Evolutionary conservation across 2,888 invertebrate species (phyloP).

Genomic region (Caenorhabditis uteleia): DNA sequence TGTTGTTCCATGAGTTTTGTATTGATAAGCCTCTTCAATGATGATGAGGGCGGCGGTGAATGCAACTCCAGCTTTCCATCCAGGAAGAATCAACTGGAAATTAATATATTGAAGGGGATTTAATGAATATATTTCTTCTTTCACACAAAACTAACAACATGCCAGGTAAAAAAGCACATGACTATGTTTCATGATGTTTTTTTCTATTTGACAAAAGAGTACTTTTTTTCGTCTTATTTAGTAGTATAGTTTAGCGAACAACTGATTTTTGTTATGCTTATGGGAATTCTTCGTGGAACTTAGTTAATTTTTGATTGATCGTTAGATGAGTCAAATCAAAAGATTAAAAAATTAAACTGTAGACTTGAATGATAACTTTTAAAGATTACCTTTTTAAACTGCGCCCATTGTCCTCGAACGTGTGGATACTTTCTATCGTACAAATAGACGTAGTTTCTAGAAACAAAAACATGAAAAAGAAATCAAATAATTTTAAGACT

Average conservation of each 20-base stretch:
- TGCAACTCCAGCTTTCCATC: slow-evolving; percentile 61
- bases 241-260: no score
- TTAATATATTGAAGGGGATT: not conserved
- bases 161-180: no score
- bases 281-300: no score
- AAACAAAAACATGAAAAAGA: slow-evolving; percentile 5
- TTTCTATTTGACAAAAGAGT: no score
- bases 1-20: slow-evolving; percentile 59
- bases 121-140: no score
- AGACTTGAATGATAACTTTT: slow-evolving; percentile 2
- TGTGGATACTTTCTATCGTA: slow-evolving; percentile 57
- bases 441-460: slow-evolving; percentile 62
- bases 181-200: no score
- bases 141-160: no score
- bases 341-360: no score
- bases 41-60: slow-evolving; percentile 59
- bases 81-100: slow-evolving; percentile 56
- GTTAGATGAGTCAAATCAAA: no score
- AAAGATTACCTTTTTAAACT: slow-evolving; percentile 52
- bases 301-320: no score
- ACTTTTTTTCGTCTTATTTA: no score
- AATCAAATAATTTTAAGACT: slow-evolving; percentile 7
- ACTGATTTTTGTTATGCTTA: no score
- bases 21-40: slow-evolving; percentile 62
- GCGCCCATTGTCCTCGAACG: slow-evolving; percentile 57